A percentile compares a stretch with the other conserved stretches of the same genome.
Evolutionary conservation across 2,888 invertebrate species (phyloP).

Genomic region (Lithophane semibrunnea): DNA sequence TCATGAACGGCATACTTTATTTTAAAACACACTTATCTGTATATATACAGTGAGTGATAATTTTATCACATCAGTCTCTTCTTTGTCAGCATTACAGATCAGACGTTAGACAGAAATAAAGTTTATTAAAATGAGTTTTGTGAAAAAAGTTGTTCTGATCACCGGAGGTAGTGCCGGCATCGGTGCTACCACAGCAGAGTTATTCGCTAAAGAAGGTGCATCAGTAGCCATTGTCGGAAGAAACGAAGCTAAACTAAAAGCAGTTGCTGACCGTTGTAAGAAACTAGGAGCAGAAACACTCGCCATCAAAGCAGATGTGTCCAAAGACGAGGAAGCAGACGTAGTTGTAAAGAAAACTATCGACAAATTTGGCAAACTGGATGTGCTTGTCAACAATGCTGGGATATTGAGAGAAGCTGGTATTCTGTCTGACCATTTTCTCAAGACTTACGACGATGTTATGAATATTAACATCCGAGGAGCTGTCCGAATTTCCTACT

Average conservation of each 20-base stretch:
- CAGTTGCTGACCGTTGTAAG: constrained; percentile 66
- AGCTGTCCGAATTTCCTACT: constrained; percentile 60
- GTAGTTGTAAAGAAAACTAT: constrained; percentile 66
- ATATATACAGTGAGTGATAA: not conserved
- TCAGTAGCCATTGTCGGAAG: constrained; percentile 73
- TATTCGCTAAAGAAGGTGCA: constrained; percentile 75
- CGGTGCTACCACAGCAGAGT: constrained; percentile 74
- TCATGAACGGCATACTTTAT: not conserved
- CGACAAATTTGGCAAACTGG: constrained; percentile 68
- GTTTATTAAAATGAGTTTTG: constrained; percentile 69
- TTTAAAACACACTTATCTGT: constrained; percentile 14
- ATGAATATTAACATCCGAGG: constrained; percentile 69
- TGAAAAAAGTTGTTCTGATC: constrained; percentile 75
- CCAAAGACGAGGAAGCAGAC: constrained; percentile 68
- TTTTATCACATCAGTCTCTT: constrained; percentile 1
- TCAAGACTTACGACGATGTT: constrained; percentile 64
- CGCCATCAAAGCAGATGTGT: constrained; percentile 68
- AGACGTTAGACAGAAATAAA: constrained; percentile 11
- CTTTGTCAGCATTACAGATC: not conserved
- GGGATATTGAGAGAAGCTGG: constrained; percentile 58
- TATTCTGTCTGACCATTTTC: constrained; percentile 51
- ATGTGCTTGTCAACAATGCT: constrained; percentile 74
- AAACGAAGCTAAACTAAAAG: constrained; percentile 72
- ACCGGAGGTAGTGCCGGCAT: constrained; percentile 78
- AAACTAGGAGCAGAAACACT: constrained; percentile 60